Base-by-base conservation (phyloP, 1,140 invertebrate species). In the Popillia japonica region DNA sequence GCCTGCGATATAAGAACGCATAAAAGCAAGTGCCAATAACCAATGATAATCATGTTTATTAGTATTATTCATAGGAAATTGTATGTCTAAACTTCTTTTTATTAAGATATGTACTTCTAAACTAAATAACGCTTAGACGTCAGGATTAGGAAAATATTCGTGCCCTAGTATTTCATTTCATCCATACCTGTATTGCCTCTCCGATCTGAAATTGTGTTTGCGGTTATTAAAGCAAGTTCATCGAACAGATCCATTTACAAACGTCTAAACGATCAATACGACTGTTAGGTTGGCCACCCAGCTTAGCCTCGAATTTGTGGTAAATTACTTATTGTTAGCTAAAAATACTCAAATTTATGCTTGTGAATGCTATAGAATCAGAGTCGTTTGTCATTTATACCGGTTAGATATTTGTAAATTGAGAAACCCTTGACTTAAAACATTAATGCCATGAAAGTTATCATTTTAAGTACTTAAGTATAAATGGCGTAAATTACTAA, bases 51-150 rank as follows among this genome's bases (percentile, higher is more conserved):
- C n/a, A n/a, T n/a, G n/a, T n/a, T n/a, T n/a, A n/a, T n/a, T n/a
- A n/a, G n/a, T n/a, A n/a, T n/a, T n/a, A n/a, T n/a, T n/a, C n/a
- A n/a, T n/a, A n/a, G n/a, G n/a, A n/a, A n/a, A n/a, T n/a, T n/a
- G n/a, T n/a, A n/a, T n/a, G n/a, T n/a, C n/a, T n/a, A n/a, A n/a
- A n/a, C n/a, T n/a, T n/a, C n/a, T n/a, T n/a, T n/a, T n/a, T n/a
- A n/a, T n/a, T n/a, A n/a, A n/a, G n/a, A n/a, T n/a, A n/a, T n/a
- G n/a, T n/a, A n/a, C n/a, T n/a, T n/a, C n/a, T n/a, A n/a, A n/a
- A n/a, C n/a, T n/a, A n/a, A n/a, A n/a, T n/a, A n/a, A n/a, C 22
- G 61, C 7, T 27, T 68, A 68, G 61, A 68, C 61, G 61, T 68
- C 3, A 8, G 22, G 61, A 68, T 23, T 68, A 20, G 11, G 27